Conservation (phyloP, 2,888 invertebrate species). For the Pyrrhia umbra region DNA sequence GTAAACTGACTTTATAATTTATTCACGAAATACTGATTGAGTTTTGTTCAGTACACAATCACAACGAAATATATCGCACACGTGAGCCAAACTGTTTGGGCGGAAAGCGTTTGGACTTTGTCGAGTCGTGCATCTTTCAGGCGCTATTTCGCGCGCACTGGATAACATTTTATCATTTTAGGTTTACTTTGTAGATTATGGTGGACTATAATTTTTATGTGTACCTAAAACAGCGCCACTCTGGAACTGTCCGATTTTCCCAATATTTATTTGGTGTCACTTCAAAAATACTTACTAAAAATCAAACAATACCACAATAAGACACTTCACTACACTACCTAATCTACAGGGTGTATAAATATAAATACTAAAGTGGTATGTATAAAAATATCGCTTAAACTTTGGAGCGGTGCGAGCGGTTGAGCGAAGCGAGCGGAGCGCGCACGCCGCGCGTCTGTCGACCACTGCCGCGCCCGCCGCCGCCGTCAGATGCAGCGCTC, state of each 20-base stretch:
- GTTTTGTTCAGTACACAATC: conserved; percentile 20
- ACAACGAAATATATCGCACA: conserved; percentile 20
- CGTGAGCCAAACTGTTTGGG: conserved; percentile 19
- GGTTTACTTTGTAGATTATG: not conserved
- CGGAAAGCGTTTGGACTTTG: not conserved
- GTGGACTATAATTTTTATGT: not conserved
- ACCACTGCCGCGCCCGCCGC: conserved; percentile 59
- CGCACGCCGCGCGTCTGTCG: conserved; percentile 55
- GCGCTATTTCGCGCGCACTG: not conserved
- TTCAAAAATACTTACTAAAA: conserved; percentile 50
- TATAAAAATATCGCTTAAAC: conserved; percentile 63
- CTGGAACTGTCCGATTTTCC: conserved; percentile 16
- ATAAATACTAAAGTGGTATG: conserved; percentile 59
- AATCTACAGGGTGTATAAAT: conserved; percentile 65
- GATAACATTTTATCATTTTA: not conserved
- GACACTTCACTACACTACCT: conserved; percentile 65
- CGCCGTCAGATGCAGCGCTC: not conserved
- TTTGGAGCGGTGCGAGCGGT: conserved; percentile 54
- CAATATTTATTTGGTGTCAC: not conserved
- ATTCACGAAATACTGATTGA: conserved; percentile 38
- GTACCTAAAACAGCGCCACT: conserved; percentile 9
- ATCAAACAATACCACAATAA: conserved; percentile 64
- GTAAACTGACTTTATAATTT: conserved; percentile 40
- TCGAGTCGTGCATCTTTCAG: conserved; percentile 5
- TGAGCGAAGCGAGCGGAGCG: conserved; percentile 57